Evolutionary conservation across 2,888 invertebrate genomes (phyloP), one percentile per base, ranked within the genome.

Genomic region (Drosophila pseudotakahashii): DNA sequence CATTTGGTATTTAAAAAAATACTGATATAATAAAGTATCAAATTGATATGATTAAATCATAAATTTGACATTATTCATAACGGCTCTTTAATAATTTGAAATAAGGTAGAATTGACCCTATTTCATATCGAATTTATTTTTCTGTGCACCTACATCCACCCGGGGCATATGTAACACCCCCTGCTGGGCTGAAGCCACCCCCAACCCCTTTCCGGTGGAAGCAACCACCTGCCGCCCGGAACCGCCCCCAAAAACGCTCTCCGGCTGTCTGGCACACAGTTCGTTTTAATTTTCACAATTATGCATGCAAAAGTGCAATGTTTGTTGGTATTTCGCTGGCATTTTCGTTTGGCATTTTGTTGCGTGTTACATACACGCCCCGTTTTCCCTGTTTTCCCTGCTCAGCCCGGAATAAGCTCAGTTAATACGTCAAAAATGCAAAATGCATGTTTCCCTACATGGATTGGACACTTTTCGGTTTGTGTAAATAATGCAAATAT

Each of bases 251-350:
- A 26, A 48, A 48, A 41, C 30, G 34, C 78, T 64, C 41, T 55
- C 23, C 19, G 59, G 42, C n/a, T 72, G 63, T 54, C 73, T 64
- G 70, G 78, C 70, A 62, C 26, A 45, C 71, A 69, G 84, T 88
- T 85, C 73, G 75, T 75, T 85, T 85, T 88, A 85, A 88, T 85
- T 85, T 83, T 72, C 71, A 86, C 86, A 84, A 84, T 84, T 84
- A 84, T 85, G 83, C 84, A 84, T 85, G 88, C 78, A 82, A 82
- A 84, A 88, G 77, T 85, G 77, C 83, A 88, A 78, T 82, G 76
- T 73, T 85, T 76, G 84, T 84, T 85, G 75, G 66, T 76, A 69
- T 79, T 77, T 73, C 67, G 45, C 50, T 79, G 70, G 73, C 50
- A 63, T 70, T 55, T 73, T 73, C 64, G 64, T 63, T 73, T 67